These are phyloP conservation scores for Antennarius striatus DNA, from an alignment of 2,113 vertebrate species.

Conservation along the genomic window DNA sequence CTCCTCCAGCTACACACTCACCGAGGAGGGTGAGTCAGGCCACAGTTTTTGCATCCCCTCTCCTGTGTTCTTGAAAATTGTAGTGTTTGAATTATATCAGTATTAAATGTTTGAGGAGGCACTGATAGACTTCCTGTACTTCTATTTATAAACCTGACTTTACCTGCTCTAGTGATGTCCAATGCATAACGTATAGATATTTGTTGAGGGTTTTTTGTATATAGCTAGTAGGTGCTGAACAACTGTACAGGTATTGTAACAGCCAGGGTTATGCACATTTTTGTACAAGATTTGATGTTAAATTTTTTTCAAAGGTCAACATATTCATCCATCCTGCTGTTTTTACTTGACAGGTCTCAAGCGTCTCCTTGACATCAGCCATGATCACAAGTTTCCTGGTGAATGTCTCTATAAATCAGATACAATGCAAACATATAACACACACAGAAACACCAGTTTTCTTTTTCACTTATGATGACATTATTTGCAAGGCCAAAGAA, in stretches of 20 bases:
- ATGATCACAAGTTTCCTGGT: constrained; percentile 94
- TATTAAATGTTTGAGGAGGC: background rate
- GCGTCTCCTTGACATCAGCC: constrained; percentile 91
- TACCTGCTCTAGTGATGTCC: constrained; percentile 33
- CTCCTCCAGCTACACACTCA: constrained; percentile 92
- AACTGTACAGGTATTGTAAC: constrained; percentile 7
- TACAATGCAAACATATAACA: background rate
- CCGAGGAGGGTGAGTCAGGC: constrained; percentile 88
- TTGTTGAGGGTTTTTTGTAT: background rate
- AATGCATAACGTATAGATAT: background rate
- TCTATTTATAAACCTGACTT: constrained; percentile 10
- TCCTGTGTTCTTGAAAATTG: constrained; percentile 1
- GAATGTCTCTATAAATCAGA: constrained; percentile 65
- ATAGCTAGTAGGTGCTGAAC: constrained; percentile 5
- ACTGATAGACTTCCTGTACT: constrained; percentile 1
- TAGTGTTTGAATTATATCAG: constrained; percentile 22
- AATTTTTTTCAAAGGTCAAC: background rate
- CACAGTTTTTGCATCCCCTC: constrained; percentile 2
- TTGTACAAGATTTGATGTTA: background rate
- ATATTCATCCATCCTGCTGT: constrained; percentile 20
- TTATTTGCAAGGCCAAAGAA: background rate
- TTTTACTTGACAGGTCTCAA: constrained; percentile 84
- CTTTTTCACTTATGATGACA: background rate
- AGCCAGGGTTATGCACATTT: background rate
- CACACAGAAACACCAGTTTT: background rate